phyloP scores from a whole-genome alignment of 2,113 vertebrate genomes.

The Haemorhous mexicanus region DNA sequence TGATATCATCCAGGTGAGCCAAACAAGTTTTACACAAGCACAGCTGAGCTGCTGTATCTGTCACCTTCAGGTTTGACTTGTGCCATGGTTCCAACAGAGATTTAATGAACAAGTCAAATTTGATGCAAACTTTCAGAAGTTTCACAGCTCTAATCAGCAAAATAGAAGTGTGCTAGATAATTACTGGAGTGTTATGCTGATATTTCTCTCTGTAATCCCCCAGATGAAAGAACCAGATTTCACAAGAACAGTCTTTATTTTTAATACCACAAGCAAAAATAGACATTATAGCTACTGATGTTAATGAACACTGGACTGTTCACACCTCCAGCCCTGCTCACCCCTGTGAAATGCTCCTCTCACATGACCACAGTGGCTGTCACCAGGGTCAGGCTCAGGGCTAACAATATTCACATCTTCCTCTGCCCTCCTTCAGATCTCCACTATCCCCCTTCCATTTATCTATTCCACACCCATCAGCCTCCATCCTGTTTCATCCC shows the following conservation, averaged over 20 bases:
- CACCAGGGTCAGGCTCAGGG: neutral
- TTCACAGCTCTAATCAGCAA: slow-evolving; percentile 35
- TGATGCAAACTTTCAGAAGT: slow-evolving; percentile 16
- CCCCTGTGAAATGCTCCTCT: neutral
- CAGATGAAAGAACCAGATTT: slow-evolving; percentile 44
- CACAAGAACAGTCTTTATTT: slow-evolving; percentile 28
- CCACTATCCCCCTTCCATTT: neutral
- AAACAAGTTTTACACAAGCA: neutral
- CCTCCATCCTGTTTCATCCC: neutral
- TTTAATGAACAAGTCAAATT: slow-evolving; percentile 50
- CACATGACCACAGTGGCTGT: neutral
- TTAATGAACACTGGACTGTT: neutral
- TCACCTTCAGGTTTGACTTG: slow-evolving; percentile 10
- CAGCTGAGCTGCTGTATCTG: neutral
- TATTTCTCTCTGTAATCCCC: slow-evolving; percentile 28
- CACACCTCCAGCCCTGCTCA: neutral
- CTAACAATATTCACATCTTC: neutral
- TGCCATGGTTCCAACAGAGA: neutral
- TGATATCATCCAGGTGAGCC: neutral
- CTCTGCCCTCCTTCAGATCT: neutral
- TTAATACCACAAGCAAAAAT: neutral
- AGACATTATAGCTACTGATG: neutral
- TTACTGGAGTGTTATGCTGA: slow-evolving; percentile 29
- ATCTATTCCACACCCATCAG: neutral
- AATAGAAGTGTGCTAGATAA: slow-evolving; percentile 36